Percentiles rank a stretch among this genome's conserved stretches.
Evolutionary conservation across 2,888 invertebrate species (phyloP).

Genomic region (Operophtera brumata): DNA sequence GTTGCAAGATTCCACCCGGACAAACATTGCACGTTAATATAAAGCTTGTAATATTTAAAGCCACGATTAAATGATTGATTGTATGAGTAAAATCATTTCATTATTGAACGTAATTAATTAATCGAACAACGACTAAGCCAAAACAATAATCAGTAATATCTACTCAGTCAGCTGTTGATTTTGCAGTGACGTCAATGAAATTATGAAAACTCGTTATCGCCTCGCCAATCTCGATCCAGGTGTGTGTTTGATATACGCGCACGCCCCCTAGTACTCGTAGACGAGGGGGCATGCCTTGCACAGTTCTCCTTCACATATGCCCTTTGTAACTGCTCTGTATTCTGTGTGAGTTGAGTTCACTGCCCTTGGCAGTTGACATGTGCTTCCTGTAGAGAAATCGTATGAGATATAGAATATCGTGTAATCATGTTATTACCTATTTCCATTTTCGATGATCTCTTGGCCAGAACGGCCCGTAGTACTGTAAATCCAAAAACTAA

Average conservation of each 20-base stretch:
- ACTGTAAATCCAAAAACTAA: too few species aligned
- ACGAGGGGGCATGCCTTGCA: slow-evolving; percentile 23
- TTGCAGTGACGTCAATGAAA: slow-evolving; percentile 22
- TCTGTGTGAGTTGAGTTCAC: slow-evolving; percentile 23
- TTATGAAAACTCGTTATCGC: slow-evolving; percentile 19
- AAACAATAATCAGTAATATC: not conserved
- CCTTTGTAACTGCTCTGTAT: slow-evolving; percentile 9
- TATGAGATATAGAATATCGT: not conserved
- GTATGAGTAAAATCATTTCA: too few species aligned
- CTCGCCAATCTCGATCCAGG: slow-evolving; percentile 35
- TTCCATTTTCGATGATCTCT: not conserved
- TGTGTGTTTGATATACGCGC: slow-evolving; percentile 27
- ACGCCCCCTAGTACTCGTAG: slow-evolving; percentile 25
- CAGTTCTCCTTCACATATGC: slow-evolving; percentile 26
- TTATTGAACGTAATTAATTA: not conserved
- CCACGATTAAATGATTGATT: too few species aligned
- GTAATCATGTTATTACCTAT: not conserved
- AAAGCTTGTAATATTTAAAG: too few species aligned
- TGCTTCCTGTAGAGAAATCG: slow-evolving; percentile 16
- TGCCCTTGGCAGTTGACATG: slow-evolving; percentile 23
- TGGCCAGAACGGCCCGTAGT: too few species aligned
- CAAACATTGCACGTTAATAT: too few species aligned
- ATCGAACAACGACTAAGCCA: not conserved
- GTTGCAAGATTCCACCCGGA: too few species aligned
- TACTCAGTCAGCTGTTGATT: slow-evolving; percentile 10